Base-by-base conservation (phyloP, 2,888 invertebrate genomes). In the Dasypolia templi region DNA sequence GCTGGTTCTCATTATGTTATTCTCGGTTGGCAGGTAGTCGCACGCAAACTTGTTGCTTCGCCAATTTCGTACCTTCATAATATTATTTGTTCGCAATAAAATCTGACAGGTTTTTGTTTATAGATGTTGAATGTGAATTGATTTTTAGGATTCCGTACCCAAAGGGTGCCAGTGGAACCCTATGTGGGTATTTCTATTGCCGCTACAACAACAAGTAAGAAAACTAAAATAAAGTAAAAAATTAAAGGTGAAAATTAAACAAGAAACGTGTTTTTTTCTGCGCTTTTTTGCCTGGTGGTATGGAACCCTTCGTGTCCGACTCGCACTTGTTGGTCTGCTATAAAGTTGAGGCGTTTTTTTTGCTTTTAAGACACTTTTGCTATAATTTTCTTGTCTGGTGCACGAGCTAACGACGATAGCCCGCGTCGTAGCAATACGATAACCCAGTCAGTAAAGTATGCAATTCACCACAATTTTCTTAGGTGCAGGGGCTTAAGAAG, bases 21-120 rank as follows among this genome's bases (percentile, higher is more conserved):
- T 94, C 91, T 91, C 84, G 76, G 84, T 70, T 79, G 83, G 75
- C 73, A 49, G 44, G 70, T 79, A 35, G 67, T 66, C 44, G 78
- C 96, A 96, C 95, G 96, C 95, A 64, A 96, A 96, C 96, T 93
- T 96, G 96, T 96, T 96, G 96, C 93, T 91, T 87, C 79, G 82
- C 83, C 71, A 86, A 82, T 85, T 88, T 87, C 75, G 65, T 73
- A 64, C 79, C 79, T 86, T 79, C 84, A 82, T 84, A 53, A 53
- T 26, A 86, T 81, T 75, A 78, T 75, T 65, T 64, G 67, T 62
- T 62, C 71, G 72, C 82, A 79, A 86, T 84, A 79, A 79, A 84
- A 78, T 61, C 22, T 75, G 82, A 79, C 68, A 72, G 65, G 53
- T 72, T 76, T 69, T n/a, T n/a, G n/a, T n/a, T n/a, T 73, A 77